phyloP scores from a whole-genome alignment of 1,140 invertebrate species.

The Trypoxylus dichotomus region DNA sequence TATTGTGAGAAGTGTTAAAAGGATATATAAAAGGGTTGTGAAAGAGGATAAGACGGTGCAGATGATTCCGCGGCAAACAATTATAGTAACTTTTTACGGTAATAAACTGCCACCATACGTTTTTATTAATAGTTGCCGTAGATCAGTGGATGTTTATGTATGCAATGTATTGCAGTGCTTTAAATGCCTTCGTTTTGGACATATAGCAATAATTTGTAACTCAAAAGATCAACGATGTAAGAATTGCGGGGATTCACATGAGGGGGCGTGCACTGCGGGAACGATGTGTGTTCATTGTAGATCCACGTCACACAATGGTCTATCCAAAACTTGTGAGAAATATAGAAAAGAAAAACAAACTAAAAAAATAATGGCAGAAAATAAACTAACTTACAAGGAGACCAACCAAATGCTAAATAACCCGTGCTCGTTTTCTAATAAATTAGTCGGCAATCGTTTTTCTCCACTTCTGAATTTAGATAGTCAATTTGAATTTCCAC shows the following conservation, averaged over 20 bases:
- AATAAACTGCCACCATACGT: background rate
- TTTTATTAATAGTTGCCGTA: no score
- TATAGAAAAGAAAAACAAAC: background rate
- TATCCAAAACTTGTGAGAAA: background rate
- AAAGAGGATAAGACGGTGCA: background rate
- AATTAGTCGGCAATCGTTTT: background rate
- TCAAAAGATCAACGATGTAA: background rate
- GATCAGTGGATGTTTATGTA: no score
- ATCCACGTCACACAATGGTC: background rate
- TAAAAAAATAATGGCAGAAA: background rate
- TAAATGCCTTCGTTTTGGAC: background rate
- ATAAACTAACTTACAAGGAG: background rate
- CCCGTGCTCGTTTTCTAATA: background rate
- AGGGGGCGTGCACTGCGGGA: background rate
- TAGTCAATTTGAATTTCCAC: background rate
- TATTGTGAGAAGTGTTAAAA: background rate
- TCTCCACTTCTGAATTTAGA: background rate
- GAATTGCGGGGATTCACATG: background rate
- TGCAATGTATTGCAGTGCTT: background rate
- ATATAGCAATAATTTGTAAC: background rate
- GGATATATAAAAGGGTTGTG: background rate
- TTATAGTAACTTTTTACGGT: background rate
- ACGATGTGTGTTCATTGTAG: background rate
- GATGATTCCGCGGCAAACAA: background rate
- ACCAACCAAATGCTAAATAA: background rate